phyloP scores from a whole-genome alignment of 2,888 invertebrate genomes.

The Gisinianus flammeolus region DNA sequence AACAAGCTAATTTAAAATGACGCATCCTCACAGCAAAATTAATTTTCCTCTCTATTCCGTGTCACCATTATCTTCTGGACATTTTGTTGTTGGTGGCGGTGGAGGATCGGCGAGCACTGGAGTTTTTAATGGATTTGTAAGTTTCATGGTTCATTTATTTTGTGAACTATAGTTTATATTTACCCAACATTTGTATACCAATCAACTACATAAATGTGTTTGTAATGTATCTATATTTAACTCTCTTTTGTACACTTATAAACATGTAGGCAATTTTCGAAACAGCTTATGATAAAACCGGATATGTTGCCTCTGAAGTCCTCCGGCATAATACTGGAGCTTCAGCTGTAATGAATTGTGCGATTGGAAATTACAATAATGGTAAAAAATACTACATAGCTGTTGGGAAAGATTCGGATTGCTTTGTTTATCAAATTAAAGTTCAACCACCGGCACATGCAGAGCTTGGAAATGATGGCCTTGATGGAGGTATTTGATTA shows the following conservation, averaged over 20 bases:
- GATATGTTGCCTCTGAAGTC: slow-evolving; percentile 85
- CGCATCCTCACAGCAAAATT: slow-evolving; percentile 61
- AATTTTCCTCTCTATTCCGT: slow-evolving; percentile 93
- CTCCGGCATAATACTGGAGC: slow-evolving; percentile 87
- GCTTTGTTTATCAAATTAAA: slow-evolving; percentile 73
- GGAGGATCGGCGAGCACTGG: slow-evolving; percentile 97
- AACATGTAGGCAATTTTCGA: slow-evolving; percentile 97
- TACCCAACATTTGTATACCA: neutral
- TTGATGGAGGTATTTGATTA: slow-evolving; percentile 2
- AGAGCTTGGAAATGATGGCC: slow-evolving; percentile 5
- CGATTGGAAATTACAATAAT: slow-evolving; percentile 69
- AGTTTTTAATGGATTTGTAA: slow-evolving; percentile 95
- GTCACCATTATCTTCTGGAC: slow-evolving; percentile 87
- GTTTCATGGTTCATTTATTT: slow-evolving; percentile 62
- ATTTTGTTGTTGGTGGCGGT: slow-evolving; percentile 95
- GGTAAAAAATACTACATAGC: slow-evolving; percentile 79
- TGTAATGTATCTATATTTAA: no score
- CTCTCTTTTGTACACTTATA: no score
- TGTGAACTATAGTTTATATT: neutral
- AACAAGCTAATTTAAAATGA: slow-evolving; percentile 18
- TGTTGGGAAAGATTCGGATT: slow-evolving; percentile 91
- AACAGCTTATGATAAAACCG: slow-evolving; percentile 80
- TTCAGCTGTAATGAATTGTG: slow-evolving; percentile 90
- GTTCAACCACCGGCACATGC: slow-evolving; percentile 37
- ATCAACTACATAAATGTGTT: no score